These are phyloP conservation scores for Psophia crepitans DNA, from an alignment of 2,113 vertebrate species.

Conservation along the genomic window DNA sequence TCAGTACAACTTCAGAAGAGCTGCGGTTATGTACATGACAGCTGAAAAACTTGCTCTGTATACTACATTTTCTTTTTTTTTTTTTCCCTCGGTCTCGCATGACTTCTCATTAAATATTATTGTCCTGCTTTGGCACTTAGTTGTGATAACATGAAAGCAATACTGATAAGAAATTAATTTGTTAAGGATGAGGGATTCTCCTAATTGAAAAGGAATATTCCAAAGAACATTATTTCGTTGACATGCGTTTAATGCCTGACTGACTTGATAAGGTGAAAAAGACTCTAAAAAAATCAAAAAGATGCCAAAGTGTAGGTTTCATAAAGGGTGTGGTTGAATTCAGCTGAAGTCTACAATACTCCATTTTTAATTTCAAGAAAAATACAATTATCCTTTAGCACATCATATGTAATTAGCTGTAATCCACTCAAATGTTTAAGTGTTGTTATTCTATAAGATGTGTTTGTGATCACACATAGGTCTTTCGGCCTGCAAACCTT, in stretches of 20 bases:
- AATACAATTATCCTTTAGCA: neutral
- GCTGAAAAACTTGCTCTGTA: neutral
- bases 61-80: neutral
- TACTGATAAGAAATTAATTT: slow-evolving; percentile 18
- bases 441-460: neutral
- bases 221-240: neutral
- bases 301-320: neutral
- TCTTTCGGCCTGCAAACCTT: neutral
- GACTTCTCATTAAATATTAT: neutral
- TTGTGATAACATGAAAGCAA: neutral
- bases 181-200: slow-evolving; percentile 6
- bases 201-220: slow-evolving; percentile 31
- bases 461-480: neutral
- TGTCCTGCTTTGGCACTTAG: neutral
- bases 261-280: neutral
- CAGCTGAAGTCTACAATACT: neutral
- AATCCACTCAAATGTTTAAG: neutral
- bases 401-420: neutral
- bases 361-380: neutral
- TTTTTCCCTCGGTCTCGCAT: neutral
- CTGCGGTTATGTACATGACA: neutral
- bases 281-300: neutral
- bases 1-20: neutral
- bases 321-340: neutral
- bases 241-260: neutral